A percentile compares a stretch with the other conserved stretches of the same genome.
phyloP scores from a whole-genome alignment of 2,113 vertebrate genomes.

The Podocnemis expansa region DNA sequence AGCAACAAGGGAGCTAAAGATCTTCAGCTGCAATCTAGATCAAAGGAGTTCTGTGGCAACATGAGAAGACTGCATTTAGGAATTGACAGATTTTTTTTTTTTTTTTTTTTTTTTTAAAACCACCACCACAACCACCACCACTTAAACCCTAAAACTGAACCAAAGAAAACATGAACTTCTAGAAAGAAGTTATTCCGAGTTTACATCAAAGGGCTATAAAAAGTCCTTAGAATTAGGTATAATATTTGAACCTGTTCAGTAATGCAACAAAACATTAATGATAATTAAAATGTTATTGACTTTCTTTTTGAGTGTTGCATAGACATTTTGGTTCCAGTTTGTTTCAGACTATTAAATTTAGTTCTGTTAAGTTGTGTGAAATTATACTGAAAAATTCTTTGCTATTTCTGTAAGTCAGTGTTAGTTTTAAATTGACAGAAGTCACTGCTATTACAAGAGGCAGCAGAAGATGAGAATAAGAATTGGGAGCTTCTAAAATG shows the following conservation, averaged over 20 bases:
- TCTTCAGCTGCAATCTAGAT: slow-evolving; percentile 66
- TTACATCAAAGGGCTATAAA: slow-evolving; percentile 49
- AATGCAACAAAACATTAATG: slow-evolving; percentile 6
- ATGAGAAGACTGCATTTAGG: slow-evolving; percentile 65
- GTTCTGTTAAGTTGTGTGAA: neutral
- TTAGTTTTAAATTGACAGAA: neutral
- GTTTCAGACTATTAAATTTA: neutral
- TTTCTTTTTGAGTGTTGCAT: neutral
- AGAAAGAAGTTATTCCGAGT: slow-evolving; percentile 46
- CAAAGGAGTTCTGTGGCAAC: slow-evolving; percentile 68
- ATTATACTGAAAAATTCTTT: neutral
- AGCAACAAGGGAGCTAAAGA: slow-evolving; percentile 57
- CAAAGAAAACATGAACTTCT: slow-evolving; percentile 29
- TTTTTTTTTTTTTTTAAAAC: no score
- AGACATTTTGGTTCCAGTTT: neutral
- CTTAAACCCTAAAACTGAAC: neutral
- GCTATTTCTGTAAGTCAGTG: neutral
- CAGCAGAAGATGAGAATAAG: neutral
- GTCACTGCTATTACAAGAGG: neutral
- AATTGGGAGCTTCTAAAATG: neutral
- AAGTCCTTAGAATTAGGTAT: slow-evolving; percentile 12
- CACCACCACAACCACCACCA: no score
- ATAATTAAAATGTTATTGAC: neutral
- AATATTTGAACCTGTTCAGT: slow-evolving; percentile 23
- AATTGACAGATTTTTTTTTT: no score